These are phyloP conservation scores for Apostichopus californicus DNA, from an alignment of 35 echinoderm and acorn worm species.

Conservation along the genomic window DNA sequence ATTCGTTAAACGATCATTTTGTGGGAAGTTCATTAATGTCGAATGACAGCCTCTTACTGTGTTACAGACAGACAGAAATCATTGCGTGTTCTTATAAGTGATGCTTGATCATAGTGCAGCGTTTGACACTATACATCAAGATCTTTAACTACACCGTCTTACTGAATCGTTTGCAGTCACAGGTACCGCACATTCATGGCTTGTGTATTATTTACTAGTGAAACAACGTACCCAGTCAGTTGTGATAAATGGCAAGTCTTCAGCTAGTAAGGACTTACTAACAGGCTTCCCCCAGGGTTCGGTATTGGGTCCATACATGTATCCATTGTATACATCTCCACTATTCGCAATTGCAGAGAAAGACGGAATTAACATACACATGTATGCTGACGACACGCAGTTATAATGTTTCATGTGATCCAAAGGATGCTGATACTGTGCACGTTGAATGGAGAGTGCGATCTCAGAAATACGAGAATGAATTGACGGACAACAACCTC, in stretches of 20 bases:
- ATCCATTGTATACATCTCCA: conserved; percentile 44
- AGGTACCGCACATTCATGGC: conserved; percentile 43
- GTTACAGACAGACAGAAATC: no score
- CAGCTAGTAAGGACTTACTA: neutral
- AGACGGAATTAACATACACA: conserved; percentile 17
- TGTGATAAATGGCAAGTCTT: neutral
- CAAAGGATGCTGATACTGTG: no score
- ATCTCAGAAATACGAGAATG: no score
- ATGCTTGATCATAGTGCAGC: no score
- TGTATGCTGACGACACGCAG: neutral
- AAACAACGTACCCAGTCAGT: neutral
- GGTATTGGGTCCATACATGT: conserved; percentile 37
- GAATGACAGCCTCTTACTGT: no score
- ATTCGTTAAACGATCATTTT: no score
- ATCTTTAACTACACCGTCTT: conserved; percentile 38
- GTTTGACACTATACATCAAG: conserved; percentile 22
- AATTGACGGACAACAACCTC: no score
- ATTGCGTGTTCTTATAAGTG: no score
- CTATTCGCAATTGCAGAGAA: neutral
- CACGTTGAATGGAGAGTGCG: no score
- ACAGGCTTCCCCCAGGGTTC: conserved; percentile 42
- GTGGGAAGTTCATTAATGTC: no score
- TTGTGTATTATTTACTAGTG: conserved; percentile 33
- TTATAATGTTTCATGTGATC: no score
- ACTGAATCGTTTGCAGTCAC: conserved; percentile 10